Evolutionary conservation across 2,113 vertebrate species (phyloP).

Genomic region (Shinisaurus crocodilurus): DNA sequence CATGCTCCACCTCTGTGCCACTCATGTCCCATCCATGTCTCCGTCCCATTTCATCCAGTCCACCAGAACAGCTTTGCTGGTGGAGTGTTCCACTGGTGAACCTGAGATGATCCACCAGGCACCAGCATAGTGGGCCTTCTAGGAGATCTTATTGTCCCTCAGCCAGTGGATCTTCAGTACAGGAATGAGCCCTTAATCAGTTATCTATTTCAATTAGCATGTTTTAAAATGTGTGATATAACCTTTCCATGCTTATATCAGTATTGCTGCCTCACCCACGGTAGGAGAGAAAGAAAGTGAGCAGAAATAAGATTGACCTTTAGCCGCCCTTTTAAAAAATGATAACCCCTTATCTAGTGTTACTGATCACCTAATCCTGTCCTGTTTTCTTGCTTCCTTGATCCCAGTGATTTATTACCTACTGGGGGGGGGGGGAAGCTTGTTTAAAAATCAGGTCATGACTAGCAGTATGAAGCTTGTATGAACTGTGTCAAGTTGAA

Average conservation of each 20-base stretch:
- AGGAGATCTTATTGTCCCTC: background rate
- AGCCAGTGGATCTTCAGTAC: background rate
- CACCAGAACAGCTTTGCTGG: too few relatives aligned
- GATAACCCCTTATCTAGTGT: conserved; percentile 2
- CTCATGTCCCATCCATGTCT: background rate
- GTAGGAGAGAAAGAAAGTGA: conserved; percentile 13
- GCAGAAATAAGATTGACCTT: conserved; percentile 23
- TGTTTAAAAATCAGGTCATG: background rate
- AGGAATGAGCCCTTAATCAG: background rate
- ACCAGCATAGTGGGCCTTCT: background rate
- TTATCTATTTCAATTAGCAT: background rate
- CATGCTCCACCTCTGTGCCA: background rate
- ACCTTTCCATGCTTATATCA: background rate
- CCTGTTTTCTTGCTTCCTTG: background rate
- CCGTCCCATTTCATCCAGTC: background rate
- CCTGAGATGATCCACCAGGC: background rate
- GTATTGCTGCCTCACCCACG: background rate
- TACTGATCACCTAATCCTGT: background rate
- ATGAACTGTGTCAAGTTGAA: background rate
- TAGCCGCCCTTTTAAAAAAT: background rate
- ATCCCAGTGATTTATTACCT: background rate
- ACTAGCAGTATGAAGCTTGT: background rate
- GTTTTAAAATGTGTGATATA: background rate
- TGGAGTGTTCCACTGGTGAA: background rate
- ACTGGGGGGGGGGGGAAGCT: too few relatives aligned